Evolutionary conservation across 2,888 invertebrate genomes (phyloP).

Genomic region (Lepeophtheirus nordmannii): DNA sequence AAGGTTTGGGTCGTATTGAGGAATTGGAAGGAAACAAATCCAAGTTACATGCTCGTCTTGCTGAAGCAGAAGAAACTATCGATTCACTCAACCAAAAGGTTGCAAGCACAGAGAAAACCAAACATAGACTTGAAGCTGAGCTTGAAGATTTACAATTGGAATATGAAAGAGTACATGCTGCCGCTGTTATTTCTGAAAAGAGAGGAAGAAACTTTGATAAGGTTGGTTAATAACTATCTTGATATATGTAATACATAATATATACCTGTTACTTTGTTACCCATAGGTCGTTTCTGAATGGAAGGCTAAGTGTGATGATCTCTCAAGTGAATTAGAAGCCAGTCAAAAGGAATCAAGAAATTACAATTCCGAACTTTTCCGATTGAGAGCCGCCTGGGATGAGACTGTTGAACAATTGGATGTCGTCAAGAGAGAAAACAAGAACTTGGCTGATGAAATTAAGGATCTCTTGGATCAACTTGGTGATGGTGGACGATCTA

Average conservation of each 20-base stretch:
- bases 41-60: constrained; percentile 86
- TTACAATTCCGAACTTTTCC: constrained; percentile 42
- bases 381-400: constrained; percentile 39
- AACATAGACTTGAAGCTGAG: constrained; percentile 87
- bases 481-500: constrained; percentile 41
- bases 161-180: constrained; percentile 88
- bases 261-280: background rate
- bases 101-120: constrained; percentile 91
- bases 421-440: constrained; percentile 42
- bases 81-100: constrained; percentile 96
- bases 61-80: constrained; percentile 92
- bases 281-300: constrained; percentile 40
- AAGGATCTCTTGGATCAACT: constrained; percentile 44
- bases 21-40: constrained; percentile 30
- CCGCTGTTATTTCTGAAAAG: constrained; percentile 95
- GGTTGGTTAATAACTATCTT: constrained; percentile 39
- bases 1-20: constrained; percentile 58
- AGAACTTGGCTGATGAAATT: constrained; percentile 43
- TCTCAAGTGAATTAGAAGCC: constrained; percentile 40
- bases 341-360: constrained; percentile 41
- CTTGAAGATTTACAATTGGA: constrained; percentile 95
- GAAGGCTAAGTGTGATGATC: constrained; percentile 41
- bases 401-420: constrained; percentile 40
- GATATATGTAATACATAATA: background rate
- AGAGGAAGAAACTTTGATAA: constrained; percentile 99